Evolutionary conservation across 2,888 invertebrate genomes (phyloP).

Genomic region (Aporophyla nigra): DNA sequence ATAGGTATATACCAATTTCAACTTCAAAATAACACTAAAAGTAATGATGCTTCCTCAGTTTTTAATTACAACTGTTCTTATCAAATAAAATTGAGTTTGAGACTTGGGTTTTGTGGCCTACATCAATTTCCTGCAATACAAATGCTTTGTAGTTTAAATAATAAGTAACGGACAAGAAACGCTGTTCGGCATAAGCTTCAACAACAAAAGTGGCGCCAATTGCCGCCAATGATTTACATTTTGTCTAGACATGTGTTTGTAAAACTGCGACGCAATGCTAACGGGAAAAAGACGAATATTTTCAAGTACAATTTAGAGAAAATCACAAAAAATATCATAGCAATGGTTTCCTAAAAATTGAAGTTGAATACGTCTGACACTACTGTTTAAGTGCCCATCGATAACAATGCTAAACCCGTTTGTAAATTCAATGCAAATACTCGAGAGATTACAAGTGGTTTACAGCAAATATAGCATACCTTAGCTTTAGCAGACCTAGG

Average conservation of each 20-base stretch:
- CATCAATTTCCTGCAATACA: background rate
- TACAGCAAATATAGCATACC: slow-evolving; percentile 73
- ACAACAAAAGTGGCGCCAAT: slow-evolving; percentile 62
- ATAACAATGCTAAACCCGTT: slow-evolving; percentile 81
- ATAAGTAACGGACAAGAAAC: slow-evolving; percentile 28
- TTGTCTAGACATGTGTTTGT: slow-evolving; percentile 50
- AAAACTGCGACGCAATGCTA: slow-evolving; percentile 20
- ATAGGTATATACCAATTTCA: background rate
- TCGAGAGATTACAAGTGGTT: slow-evolving; percentile 48
- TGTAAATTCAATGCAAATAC: slow-evolving; percentile 59
- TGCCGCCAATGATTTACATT: slow-evolving; percentile 43
- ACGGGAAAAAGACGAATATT: slow-evolving; percentile 14
- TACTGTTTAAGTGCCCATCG: slow-evolving; percentile 60
- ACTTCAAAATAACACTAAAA: background rate
- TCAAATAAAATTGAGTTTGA: background rate
- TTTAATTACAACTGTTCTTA: background rate
- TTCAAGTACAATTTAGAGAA: background rate
- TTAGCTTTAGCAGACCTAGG: slow-evolving; percentile 85
- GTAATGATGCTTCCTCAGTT: background rate
- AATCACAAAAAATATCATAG: slow-evolving; percentile 6
- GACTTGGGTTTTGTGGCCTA: background rate
- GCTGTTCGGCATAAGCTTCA: slow-evolving; percentile 1
- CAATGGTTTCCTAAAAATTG: slow-evolving; percentile 5
- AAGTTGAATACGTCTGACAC: slow-evolving; percentile 33
- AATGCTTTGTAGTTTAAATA: slow-evolving; percentile 16